These are phyloP conservation scores for Cylindroiulus punctatus DNA, from an alignment of 2,888 invertebrate genomes.

Conservation along the genomic window DNA sequence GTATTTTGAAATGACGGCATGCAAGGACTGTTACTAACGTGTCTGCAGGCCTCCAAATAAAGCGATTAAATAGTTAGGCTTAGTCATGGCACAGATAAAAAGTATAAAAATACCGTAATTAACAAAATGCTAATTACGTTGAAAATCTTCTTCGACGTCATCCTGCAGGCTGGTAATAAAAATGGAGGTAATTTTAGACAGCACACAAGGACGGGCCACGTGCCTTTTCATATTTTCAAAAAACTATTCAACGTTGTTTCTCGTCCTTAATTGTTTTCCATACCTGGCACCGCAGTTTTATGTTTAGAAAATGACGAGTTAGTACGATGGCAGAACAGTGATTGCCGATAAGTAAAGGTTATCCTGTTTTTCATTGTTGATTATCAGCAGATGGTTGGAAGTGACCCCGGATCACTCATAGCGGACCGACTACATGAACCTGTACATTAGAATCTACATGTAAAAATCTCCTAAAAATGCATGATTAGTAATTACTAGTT, in stretches of 20 bases:
- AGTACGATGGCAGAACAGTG: background rate
- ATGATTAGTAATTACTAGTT: no score
- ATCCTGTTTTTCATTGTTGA: constrained; percentile 5
- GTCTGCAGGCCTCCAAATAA: constrained; percentile 3
- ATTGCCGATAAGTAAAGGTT: constrained; percentile 26
- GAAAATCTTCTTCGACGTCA: background rate
- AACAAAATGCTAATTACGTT: constrained; percentile 29
- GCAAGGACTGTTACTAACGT: background rate
- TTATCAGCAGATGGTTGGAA: background rate
- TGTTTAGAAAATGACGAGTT: background rate
- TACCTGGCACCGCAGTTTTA: background rate
- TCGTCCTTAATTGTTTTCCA: background rate
- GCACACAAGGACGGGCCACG: constrained; percentile 19
- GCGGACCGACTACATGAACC: no score
- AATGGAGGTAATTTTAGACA: background rate
- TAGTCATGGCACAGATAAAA: constrained; percentile 29
- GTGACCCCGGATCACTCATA: background rate
- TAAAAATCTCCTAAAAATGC: background rate
- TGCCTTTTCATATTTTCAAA: constrained; percentile 15
- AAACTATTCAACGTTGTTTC: background rate
- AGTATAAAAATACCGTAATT: constrained; percentile 2
- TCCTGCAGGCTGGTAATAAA: background rate
- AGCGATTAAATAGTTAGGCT: constrained; percentile 37
- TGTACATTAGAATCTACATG: background rate
- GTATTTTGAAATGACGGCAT: constrained; percentile 25